phyloP scores from a whole-genome alignment of 2,888 invertebrate species.

The Leistus spinibarbis region DNA sequence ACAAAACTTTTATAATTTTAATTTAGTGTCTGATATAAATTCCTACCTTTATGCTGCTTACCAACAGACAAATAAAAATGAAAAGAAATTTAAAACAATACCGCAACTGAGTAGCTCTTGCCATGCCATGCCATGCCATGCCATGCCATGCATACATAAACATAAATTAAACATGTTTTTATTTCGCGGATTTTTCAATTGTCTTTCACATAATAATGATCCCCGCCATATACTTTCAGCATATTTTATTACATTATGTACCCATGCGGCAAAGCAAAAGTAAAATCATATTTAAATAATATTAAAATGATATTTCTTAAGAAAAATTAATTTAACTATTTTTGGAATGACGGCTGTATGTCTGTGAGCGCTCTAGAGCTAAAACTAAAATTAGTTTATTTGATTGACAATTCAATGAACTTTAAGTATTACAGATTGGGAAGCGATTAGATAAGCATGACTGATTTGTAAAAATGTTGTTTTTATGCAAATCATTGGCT shows the following conservation, averaged over 20 bases:
- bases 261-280: no score
- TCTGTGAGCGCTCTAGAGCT: no score
- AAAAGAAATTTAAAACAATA: not conserved
- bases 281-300: no score
- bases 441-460: not conserved
- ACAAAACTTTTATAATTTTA: constrained; percentile 20
- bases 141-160: not conserved
- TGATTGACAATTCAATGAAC: not conserved
- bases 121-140: no score
- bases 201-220: not conserved
- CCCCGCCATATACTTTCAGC: not conserved
- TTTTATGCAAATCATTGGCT: not conserved
- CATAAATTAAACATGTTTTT: not conserved
- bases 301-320: no score
- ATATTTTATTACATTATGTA: not conserved
- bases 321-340: no score
- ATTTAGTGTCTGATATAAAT: constrained; percentile 25
- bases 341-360: no score
- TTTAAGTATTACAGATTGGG: not conserved
- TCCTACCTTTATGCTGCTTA: constrained; percentile 6
- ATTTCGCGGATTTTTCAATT: not conserved
- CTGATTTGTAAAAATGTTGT: not conserved
- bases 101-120: not conserved
- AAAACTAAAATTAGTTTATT: no score
- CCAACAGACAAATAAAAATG: not conserved